Evolutionary conservation across 2,888 invertebrate species (phyloP).

Genomic region (Eupithecia pulchellata): DNA sequence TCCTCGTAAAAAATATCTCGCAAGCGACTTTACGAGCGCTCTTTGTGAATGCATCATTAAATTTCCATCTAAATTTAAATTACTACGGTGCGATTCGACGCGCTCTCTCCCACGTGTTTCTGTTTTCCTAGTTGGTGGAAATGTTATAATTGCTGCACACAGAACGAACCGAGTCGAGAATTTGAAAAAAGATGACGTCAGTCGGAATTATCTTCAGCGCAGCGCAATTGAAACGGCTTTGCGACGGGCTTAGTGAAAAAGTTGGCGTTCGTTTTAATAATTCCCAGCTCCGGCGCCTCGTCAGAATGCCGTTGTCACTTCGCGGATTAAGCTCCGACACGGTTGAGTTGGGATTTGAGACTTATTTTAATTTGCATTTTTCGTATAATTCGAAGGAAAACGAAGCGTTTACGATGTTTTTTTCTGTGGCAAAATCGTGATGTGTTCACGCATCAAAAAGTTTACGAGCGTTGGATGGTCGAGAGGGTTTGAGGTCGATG

Average conservation of each 20-base stretch:
- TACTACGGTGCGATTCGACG: constrained; percentile 81
- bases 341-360: constrained; percentile 84
- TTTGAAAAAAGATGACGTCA: constrained; percentile 85
- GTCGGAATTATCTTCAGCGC: constrained; percentile 85
- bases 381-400: constrained; percentile 70
- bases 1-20: constrained; percentile 86
- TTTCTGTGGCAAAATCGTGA: constrained; percentile 53
- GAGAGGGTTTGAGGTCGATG: constrained; percentile 72
- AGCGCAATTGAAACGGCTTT: constrained; percentile 86
- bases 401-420: constrained; percentile 59
- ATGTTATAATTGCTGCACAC: constrained; percentile 85
- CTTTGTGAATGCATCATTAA: constrained; percentile 86
- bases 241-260: constrained; percentile 85
- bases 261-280: constrained; percentile 86
- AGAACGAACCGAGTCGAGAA: constrained; percentile 82
- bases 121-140: constrained; percentile 84
- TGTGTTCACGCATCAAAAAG: constrained; percentile 62
- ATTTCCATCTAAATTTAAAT: constrained; percentile 86
- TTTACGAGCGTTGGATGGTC: constrained; percentile 69
- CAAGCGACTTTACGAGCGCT: constrained; percentile 84
- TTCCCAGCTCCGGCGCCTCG: constrained; percentile 85
- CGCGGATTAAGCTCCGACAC: constrained; percentile 85
- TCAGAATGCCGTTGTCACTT: constrained; percentile 86
- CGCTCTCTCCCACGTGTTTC: constrained; percentile 81
- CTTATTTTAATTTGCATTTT: constrained; percentile 85